phyloP scores from a whole-genome alignment of 2,888 invertebrate species.

The Dioctria linearis region DNA sequence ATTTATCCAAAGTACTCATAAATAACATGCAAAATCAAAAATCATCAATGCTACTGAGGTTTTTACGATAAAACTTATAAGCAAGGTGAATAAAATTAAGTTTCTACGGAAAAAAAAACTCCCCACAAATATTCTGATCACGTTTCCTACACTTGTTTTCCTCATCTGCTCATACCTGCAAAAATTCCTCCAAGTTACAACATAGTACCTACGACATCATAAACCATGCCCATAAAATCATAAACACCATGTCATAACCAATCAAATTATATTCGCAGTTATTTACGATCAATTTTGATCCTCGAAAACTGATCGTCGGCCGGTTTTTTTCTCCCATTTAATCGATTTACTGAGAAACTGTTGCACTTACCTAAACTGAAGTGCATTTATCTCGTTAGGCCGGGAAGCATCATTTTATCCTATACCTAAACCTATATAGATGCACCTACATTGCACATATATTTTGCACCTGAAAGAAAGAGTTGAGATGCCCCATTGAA shows the following conservation, averaged over 20 bases:
- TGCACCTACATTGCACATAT: not conserved
- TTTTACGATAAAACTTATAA: too few relatives aligned
- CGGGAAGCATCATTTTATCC: not conserved
- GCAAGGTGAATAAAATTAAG: too few relatives aligned
- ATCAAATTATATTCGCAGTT: slow-evolving; percentile 41
- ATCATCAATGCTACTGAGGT: too few relatives aligned
- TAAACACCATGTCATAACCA: slow-evolving; percentile 46
- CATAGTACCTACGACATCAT: not conserved
- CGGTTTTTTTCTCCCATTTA: slow-evolving; percentile 9
- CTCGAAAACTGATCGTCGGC: slow-evolving; percentile 32
- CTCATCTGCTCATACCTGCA: not conserved
- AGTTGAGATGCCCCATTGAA: not conserved
- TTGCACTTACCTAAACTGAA: slow-evolving; percentile 40
- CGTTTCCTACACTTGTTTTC: too few relatives aligned
- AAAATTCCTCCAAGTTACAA: not conserved
- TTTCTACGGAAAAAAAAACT: too few relatives aligned
- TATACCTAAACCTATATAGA: too few relatives aligned
- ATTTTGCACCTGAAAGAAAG: not conserved
- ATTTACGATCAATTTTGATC: slow-evolving; percentile 51
- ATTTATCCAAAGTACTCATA: too few relatives aligned
- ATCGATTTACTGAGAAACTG: slow-evolving; percentile 42
- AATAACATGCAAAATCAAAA: too few relatives aligned
- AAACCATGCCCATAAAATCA: slow-evolving; percentile 21
- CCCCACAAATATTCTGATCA: too few relatives aligned
- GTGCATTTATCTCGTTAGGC: slow-evolving; percentile 38